Percentiles rank a stretch among this genome's conserved stretches.
Evolutionary conservation across 1,140 invertebrate genomes (phyloP).

Genomic region (Goniozus legneri): DNA sequence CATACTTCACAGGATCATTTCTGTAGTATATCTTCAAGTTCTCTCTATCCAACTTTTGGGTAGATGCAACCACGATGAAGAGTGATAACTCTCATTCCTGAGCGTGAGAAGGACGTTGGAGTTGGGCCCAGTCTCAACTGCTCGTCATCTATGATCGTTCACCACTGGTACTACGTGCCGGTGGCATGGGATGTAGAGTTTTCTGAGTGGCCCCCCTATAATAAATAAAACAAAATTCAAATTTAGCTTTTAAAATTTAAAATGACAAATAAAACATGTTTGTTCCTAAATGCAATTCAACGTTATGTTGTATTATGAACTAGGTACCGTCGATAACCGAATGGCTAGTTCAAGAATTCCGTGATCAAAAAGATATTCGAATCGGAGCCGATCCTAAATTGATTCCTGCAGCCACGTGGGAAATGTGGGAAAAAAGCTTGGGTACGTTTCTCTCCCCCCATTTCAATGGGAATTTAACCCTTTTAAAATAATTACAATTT

Average conservation of each 20-base stretch:
- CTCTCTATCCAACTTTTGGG: slow-evolving; percentile 42
- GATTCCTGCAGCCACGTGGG: slow-evolving; percentile 65
- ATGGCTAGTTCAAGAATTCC: slow-evolving; percentile 67
- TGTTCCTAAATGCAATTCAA: too few relatives aligned
- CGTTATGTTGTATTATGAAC: too few relatives aligned
- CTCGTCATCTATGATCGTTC: slow-evolving; percentile 56
- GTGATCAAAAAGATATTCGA: slow-evolving; percentile 49
- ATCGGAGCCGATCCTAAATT: slow-evolving; percentile 83
- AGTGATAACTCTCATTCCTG: slow-evolving; percentile 44
- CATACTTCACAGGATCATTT: slow-evolving; percentile 59
- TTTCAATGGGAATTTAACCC: too few relatives aligned
- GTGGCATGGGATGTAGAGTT: slow-evolving; percentile 37
- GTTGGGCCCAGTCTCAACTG: slow-evolving; percentile 13
- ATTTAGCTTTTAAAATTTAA: background rate
- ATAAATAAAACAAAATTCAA: slow-evolving; percentile 22
- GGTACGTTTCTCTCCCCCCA: too few relatives aligned
- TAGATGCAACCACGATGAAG: slow-evolving; percentile 53
- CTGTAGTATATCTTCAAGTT: slow-evolving; percentile 53
- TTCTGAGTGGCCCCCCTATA: slow-evolving; percentile 49
- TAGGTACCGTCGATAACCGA: slow-evolving; percentile 57
- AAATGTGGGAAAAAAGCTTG: slow-evolving; percentile 58
- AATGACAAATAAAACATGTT: too few relatives aligned
- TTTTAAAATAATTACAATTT: too few relatives aligned
- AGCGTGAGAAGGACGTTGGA: slow-evolving; percentile 50
- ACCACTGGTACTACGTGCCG: slow-evolving; percentile 24